Base-by-base conservation (phyloP, 2,888 invertebrate species). In the Epistrophe grossulariae region DNA sequence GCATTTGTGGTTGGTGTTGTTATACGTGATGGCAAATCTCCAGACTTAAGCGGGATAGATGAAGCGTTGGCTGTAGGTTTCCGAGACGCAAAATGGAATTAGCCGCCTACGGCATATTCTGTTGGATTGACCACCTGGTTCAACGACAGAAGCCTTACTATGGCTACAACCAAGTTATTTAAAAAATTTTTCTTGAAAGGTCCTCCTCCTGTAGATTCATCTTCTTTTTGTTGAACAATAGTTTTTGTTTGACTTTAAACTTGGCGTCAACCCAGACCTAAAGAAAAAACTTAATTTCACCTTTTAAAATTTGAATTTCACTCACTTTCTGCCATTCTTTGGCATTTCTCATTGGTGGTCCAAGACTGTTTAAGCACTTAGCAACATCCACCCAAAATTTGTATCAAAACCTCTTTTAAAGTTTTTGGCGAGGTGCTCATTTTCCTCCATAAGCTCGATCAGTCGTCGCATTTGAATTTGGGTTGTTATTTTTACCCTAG, bases 211-310 rank as follows among this genome's bases (percentile, higher is more conserved):
- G 28, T 28, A 8, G 52, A 24, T 15, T 52, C 52, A 28, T 2
- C 7, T 52, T 52, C 52, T 28, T 24, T 52, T 52, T 52, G 8
- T 52, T 52, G 17, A 52, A 52, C 11, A 28, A 7, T 2, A 52
- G 13, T 13, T 52, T 52, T 28, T 24, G 24, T 15, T 52, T 52
- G 0, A 52, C 24, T 13, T 28, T 52, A 8, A 52, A 52, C 8
- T 52, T 52, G 6, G 52, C 52, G 52, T 52, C 50, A 52, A 11
- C 24, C 50, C 50, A 52, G 24, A 52, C 52, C 52, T 50, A 24
- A 24, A 13, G 28, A 3, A 24, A 52, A 19, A 52, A 19, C 11
- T 19, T 24, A 50, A 24, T 50, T 50, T 11, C 50, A 5, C 24
- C 3, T 11, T 24, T 50, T 19, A 24, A 50, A 24, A 35, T 35